Percentiles rank a stretch among this genome's conserved stretches.
These are phyloP conservation scores for Drosophila jambulina DNA, from an alignment of 1,140 invertebrate species.

Conservation along the genomic window DNA sequence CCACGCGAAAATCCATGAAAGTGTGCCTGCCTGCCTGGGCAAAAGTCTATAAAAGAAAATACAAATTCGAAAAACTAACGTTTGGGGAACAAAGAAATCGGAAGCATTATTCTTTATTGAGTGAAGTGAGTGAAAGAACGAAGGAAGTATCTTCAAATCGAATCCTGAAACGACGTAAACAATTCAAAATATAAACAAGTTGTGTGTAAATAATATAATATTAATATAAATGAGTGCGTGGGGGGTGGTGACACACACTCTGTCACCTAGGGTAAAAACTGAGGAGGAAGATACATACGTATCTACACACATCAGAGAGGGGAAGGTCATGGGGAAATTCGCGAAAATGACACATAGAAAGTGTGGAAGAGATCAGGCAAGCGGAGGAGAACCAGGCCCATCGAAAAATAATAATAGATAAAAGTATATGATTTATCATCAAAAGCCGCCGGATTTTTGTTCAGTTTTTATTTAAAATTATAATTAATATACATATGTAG, in stretches of 20 bases:
- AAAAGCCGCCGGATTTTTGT: not conserved
- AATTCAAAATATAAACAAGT: slow-evolving; percentile 49
- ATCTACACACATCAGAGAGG: not conserved
- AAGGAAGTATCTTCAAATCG: slow-evolving; percentile 26
- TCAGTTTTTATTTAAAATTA: not conserved
- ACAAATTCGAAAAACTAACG: slow-evolving; percentile 16
- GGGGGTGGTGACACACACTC: slow-evolving; percentile 14
- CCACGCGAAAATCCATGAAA: slow-evolving; percentile 28
- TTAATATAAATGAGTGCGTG: slow-evolving; percentile 22
- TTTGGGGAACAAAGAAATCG: slow-evolving; percentile 5
- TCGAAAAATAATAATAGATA: not conserved
- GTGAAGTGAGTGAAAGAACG: slow-evolving; percentile 27
- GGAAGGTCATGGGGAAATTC: slow-evolving; percentile 35
- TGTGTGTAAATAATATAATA: slow-evolving; percentile 16
- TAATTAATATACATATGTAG: not conserved
- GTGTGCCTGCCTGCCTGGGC: not conserved
- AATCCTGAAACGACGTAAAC: slow-evolving; percentile 23
- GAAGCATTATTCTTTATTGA: slow-evolving; percentile 21
- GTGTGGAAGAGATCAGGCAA: slow-evolving; percentile 18
- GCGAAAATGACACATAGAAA: slow-evolving; percentile 29
- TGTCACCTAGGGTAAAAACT: no score
- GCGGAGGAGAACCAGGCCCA: not conserved
- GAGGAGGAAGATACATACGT: not conserved
- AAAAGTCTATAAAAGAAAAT: slow-evolving; percentile 35
- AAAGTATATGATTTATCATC: not conserved